These are phyloP conservation scores for Lathronympha strigana DNA, from an alignment of 2,888 invertebrate genomes.

Conservation along the genomic window DNA sequence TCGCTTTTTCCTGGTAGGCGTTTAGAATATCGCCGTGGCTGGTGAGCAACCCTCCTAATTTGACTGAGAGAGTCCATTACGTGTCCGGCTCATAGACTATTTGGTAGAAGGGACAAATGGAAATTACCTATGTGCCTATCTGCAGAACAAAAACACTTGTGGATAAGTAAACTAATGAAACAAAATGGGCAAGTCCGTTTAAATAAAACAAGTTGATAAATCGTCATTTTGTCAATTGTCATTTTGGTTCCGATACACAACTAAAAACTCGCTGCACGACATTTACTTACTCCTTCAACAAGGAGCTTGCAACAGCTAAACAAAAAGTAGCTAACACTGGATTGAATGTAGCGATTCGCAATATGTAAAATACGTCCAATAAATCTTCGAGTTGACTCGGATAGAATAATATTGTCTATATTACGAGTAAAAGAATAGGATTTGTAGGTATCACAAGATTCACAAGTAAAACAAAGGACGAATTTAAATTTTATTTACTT, in stretches of 20 bases:
- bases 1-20: not conserved
- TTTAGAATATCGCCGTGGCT: not conserved
- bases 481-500: conserved; percentile 23
- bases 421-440: not conserved
- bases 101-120: conserved; percentile 11
- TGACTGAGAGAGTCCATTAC: conserved; percentile 40
- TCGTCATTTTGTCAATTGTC: no score
- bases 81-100: conserved; percentile 25
- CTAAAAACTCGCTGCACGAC: no score
- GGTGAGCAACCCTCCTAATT: conserved; percentile 24
- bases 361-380: not conserved
- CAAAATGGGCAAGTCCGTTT: no score
- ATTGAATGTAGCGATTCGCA: not conserved
- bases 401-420: not conserved
- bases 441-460: not conserved
- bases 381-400: not conserved
- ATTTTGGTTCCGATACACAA: no score
- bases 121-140: no score
- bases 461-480: conserved; percentile 15
- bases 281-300: no score
- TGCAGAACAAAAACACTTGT: no score
- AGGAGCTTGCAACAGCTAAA: not conserved
- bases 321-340: not conserved
- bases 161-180: no score
- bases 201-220: no score